Evolutionary conservation across 2,888 invertebrate species (phyloP).

Genomic region (Rhodophaea formosa): DNA sequence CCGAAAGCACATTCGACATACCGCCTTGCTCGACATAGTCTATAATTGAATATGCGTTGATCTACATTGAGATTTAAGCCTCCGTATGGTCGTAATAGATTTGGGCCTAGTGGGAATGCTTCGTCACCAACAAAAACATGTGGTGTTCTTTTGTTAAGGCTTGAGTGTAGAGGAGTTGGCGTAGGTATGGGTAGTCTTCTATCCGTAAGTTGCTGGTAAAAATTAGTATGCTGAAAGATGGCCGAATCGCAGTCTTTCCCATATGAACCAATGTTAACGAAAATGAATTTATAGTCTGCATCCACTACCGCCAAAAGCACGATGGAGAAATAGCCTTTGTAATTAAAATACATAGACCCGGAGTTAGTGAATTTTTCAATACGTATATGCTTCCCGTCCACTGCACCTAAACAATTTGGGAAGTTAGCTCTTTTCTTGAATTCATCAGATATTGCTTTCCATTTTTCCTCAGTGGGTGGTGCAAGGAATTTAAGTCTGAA

Average conservation of each 20-base stretch:
- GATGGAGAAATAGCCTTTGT: background rate
- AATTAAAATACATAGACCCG: background rate
- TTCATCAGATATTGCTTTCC: background rate
- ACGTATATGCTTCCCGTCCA: background rate
- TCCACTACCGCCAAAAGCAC: background rate
- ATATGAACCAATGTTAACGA: background rate
- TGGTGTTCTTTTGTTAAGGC: background rate
- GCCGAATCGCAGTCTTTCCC: constrained; percentile 11
- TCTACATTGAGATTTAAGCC: background rate
- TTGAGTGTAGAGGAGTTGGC: background rate
- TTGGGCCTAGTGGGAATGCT: background rate
- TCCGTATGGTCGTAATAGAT: background rate
- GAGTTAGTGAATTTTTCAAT: background rate
- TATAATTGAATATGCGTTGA: constrained; percentile 19
- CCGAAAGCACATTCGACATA: constrained; percentile 27
- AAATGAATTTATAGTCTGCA: background rate
- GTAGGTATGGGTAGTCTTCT: background rate
- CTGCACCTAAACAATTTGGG: background rate
- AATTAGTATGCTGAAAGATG: background rate
- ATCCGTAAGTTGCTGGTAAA: background rate
- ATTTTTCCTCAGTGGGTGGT: no score
- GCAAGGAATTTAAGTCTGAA: no score
- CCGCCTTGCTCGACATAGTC: constrained; percentile 22
- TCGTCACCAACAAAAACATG: background rate
- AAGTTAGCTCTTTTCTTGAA: background rate